Evolutionary conservation across 2,888 invertebrate species (phyloP), one percentile per base, ranked within the genome.

Genomic region (Temnothorax ravouxi): DNA sequence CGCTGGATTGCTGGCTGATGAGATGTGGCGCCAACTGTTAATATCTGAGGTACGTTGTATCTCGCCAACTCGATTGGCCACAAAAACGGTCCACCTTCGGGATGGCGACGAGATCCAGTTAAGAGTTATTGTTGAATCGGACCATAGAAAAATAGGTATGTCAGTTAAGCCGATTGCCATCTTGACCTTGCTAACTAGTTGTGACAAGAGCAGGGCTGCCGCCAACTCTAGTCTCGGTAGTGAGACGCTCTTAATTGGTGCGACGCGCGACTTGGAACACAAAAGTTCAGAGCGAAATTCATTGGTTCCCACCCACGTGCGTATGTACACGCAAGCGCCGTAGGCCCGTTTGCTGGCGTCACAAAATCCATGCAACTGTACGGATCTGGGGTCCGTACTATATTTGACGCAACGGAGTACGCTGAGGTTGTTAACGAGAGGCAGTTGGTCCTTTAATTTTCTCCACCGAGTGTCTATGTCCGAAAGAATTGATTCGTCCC

Each of bases 371-470:
- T 61, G 34, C 0, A 61, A 6, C 3, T 61, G 61, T 1, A 61
- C 2, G 3, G 5, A 6, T 2, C 2, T 0, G 5, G 13, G 4
- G 0, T 21, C 25, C 2, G 44, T 0, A 1, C 2, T 47, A 6
- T 13, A 44, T 15, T 47, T 66, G 15, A 66, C 44, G 18, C 66
- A 15, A 13, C 44, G 41, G 0, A 15, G 56, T 29, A 29, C 29
- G 29, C 29, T 29, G 29, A 29, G 29, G 29, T 29, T 29, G 29
- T 29, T 29, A 29, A 29, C 29, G 3, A 29, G 29, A 29, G 29
- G 29, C 3, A 29, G 2, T 3, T 29, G 29, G 29, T 29, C 3
- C 3, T 29, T 29, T 3, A 29, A 29, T 29, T 3, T 29, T 29
- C 3, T 29, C 25, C 56, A 59, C 0, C 11, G 15, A 6, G 56